phyloP scores from a whole-genome alignment of 2,797 vertebrate genomes.

The Microctenopoma stevenorrisi region DNA sequence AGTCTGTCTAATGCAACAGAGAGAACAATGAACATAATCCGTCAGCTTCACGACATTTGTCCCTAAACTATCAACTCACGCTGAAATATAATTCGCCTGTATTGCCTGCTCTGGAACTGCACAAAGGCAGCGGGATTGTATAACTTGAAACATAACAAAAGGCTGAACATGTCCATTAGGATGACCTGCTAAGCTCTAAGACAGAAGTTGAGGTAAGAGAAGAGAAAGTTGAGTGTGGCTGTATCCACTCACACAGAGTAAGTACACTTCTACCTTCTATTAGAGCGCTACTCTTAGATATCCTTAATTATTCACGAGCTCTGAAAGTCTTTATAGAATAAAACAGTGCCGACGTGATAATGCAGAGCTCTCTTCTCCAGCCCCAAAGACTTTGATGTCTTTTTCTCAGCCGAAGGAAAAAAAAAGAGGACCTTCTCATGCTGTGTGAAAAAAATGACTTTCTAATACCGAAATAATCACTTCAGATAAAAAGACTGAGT shows the following conservation, averaged over 20 bases:
- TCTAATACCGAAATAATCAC: constrained; percentile 55
- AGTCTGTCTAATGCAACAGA: constrained; percentile 25
- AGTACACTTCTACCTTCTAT: constrained; percentile 59
- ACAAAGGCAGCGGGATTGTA: neutral
- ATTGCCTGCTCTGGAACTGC: constrained; percentile 18
- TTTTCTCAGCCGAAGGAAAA: constrained; percentile 31
- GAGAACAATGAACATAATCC: constrained; percentile 16
- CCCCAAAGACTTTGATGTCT: constrained; percentile 56
- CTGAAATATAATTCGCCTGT: constrained; percentile 12
- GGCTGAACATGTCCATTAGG: constrained; percentile 25
- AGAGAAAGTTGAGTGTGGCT: constrained; percentile 30
- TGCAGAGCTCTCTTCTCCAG: constrained; percentile 39
- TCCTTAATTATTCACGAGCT: constrained; percentile 73
- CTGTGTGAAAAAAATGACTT: constrained; percentile 33
- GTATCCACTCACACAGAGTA: constrained; percentile 25
- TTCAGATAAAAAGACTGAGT: neutral
- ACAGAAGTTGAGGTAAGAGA: constrained; percentile 21
- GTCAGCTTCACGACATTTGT: constrained; percentile 31
- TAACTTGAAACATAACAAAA: constrained; percentile 13
- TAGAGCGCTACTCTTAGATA: constrained; percentile 52
- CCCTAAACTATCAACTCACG: constrained; percentile 19
- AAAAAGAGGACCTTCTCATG: neutral
- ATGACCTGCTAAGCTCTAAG: constrained; percentile 29
- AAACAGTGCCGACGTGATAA: constrained; percentile 55
- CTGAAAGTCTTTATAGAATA: constrained; percentile 64